Conservation (phyloP, 2,888 invertebrate genomes). For the Epinotia brunnichana region DNA sequence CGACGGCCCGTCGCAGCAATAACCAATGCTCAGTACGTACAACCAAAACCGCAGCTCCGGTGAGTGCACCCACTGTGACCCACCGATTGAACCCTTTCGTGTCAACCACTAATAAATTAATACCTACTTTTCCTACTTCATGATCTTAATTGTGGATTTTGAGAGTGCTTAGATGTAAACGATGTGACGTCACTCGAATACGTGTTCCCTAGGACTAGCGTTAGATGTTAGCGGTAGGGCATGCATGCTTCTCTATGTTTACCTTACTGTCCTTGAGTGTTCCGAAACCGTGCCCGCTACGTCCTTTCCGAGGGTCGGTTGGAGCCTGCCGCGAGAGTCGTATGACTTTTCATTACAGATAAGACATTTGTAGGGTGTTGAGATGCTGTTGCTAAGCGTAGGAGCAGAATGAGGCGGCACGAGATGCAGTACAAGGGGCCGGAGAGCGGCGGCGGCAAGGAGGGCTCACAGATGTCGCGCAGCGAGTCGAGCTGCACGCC, state of each 20-base stretch:
- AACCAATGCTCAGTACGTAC: constrained; percentile 60
- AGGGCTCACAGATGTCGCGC: constrained; percentile 86
- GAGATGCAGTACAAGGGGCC: constrained; percentile 74
- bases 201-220: constrained; percentile 62
- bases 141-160: constrained; percentile 61
- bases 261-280: constrained; percentile 69
- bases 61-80: constrained; percentile 61
- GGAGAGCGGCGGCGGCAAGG: constrained; percentile 69
- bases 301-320: constrained; percentile 62
- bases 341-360: constrained; percentile 74
- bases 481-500: constrained; percentile 87
- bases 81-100: constrained; percentile 47
- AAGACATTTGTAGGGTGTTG: constrained; percentile 76
- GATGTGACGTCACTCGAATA: constrained; percentile 60
- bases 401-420: constrained; percentile 75
- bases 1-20: constrained; percentile 48
- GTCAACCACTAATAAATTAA: constrained; percentile 54
- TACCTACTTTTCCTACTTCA: constrained; percentile 52
- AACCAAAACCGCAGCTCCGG: constrained; percentile 60
- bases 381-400: constrained; percentile 77
- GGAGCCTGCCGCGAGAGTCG: constrained; percentile 63
- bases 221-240: constrained; percentile 75
- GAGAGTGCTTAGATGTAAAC: constrained; percentile 69
- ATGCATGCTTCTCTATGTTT: constrained; percentile 78
- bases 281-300: constrained; percentile 63